Evolutionary conservation across 2,113 vertebrate species (phyloP), one percentile per base, ranked within the genome.

Genomic region (Hipposideros armiger): DNA sequence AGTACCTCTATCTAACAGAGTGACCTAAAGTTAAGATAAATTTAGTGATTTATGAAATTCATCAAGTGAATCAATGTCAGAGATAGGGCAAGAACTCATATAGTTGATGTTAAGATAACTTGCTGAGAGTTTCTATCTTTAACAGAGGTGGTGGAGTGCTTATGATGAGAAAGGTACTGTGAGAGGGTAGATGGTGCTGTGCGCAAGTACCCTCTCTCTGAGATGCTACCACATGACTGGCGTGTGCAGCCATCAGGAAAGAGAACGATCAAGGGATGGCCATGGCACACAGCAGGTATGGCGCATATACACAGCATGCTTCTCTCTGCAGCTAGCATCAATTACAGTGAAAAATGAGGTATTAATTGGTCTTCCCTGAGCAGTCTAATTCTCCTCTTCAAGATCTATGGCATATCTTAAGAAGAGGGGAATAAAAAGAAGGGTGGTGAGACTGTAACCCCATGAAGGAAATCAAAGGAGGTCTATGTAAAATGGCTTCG

Each of bases 261-360:
- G 40, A 62, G 50, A 90, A 56, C 0, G 1, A 47, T 64, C 56
- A 50, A 47, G 30, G 28, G 70, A 40, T 7, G 64, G 36, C n/a
- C 36, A 47, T 5, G 70, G 42, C 30, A 90, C 4, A 1, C 24
- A 74, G 67, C 67, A 90, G 0, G 11, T 52, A 19, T 30, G 73
- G 67, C 88, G 15, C 82, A 88, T 6, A 72, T 24, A 86, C 76
- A 88, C 62, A 69, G 80, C 40, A 91, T 82, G 64, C 11, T 80
- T 87, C 40, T 76, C 50, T 64, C 52, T 36, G 58, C 74, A 93
- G 91, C 50, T 56, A 50, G 32, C 28, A 92, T 76, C 52, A 94
- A 24, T 66, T 76, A 81, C 32, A 47, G 32, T 89, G 91, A 87
- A 92, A 95, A 96, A 67, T 69, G 56, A 94, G 19, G 28, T 62